phyloP scores from a whole-genome alignment of 2,888 invertebrate species.

The Megamerina dolium region DNA sequence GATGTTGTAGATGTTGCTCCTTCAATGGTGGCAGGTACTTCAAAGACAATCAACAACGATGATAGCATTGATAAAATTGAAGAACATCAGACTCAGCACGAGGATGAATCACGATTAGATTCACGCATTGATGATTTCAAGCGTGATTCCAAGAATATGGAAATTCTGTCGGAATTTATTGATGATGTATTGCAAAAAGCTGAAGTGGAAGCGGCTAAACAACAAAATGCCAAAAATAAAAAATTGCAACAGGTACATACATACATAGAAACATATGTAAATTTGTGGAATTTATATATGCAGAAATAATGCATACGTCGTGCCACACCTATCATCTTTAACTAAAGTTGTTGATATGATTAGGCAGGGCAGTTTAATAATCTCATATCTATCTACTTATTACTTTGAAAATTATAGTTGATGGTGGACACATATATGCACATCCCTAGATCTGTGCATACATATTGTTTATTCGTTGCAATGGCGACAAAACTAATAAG shows the following conservation, averaged over 20 bases:
- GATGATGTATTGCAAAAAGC: constrained; percentile 58
- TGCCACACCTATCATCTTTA: no score
- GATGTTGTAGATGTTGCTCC: constrained; percentile 18
- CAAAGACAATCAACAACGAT: not conserved
- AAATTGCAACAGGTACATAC: constrained; percentile 52
- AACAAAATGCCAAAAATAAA: constrained; percentile 42
- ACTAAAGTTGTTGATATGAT: not conserved
- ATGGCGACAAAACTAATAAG: no score
- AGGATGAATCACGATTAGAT: constrained; percentile 36
- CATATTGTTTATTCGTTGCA: no score
- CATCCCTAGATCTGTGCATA: no score
- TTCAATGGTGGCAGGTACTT: not conserved
- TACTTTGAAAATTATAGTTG: no score
- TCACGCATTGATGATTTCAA: constrained; percentile 56
- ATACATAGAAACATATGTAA: no score
- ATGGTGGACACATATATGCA: no score
- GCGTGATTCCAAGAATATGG: constrained; percentile 57
- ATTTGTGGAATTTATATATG: no score
- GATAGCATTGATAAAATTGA: constrained; percentile 16
- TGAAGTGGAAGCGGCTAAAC: constrained; percentile 56
- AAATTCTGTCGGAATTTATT: constrained; percentile 56
- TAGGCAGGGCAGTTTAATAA: no score
- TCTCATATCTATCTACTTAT: no score
- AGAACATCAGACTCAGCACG: no score
- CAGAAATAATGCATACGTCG: no score